Conservation (phyloP, 2,888 invertebrate genomes). For the Coelinius sp. region DNA sequence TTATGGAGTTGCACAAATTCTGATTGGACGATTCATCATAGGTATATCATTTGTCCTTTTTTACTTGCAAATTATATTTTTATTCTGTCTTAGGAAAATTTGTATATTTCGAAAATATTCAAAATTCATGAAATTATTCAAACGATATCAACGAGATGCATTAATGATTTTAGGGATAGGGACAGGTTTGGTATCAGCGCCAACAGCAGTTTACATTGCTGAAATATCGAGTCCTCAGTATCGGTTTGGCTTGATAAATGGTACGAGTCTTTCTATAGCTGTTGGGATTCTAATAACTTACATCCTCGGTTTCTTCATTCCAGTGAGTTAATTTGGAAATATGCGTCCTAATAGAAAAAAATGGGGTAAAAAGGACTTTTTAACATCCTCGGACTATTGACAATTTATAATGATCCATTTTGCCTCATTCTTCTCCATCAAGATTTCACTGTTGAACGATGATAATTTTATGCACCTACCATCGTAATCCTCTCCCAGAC, state of each 20-base stretch:
- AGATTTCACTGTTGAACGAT: background rate
- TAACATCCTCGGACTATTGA: too few relatives aligned
- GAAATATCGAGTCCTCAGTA: slow-evolving; percentile 70
- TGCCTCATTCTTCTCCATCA: background rate
- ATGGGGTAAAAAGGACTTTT: too few relatives aligned
- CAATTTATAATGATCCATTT: too few relatives aligned
- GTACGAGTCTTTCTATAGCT: slow-evolving; percentile 71
- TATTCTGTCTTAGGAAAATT: too few relatives aligned
- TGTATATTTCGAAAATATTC: too few relatives aligned
- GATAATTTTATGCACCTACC: background rate
- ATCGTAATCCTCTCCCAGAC: background rate
- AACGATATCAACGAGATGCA: background rate
- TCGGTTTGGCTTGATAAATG: slow-evolving; percentile 71
- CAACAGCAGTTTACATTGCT: slow-evolving; percentile 72
- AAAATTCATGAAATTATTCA: too few relatives aligned
- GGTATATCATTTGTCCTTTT: slow-evolving; percentile 44
- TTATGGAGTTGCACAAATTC: slow-evolving; percentile 57
- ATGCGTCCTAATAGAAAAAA: too few relatives aligned
- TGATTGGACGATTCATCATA: slow-evolving; percentile 70
- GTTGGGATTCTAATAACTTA: slow-evolving; percentile 71
- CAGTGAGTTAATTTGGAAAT: slow-evolving; percentile 60
- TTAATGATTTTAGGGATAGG: slow-evolving; percentile 61
- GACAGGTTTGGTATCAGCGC: slow-evolving; percentile 71
- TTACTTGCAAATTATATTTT: background rate
- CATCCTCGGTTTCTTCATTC: slow-evolving; percentile 69